Base-by-base conservation (phyloP, 2,797 vertebrate genomes). In the Linurgus olivaceus region DNA sequence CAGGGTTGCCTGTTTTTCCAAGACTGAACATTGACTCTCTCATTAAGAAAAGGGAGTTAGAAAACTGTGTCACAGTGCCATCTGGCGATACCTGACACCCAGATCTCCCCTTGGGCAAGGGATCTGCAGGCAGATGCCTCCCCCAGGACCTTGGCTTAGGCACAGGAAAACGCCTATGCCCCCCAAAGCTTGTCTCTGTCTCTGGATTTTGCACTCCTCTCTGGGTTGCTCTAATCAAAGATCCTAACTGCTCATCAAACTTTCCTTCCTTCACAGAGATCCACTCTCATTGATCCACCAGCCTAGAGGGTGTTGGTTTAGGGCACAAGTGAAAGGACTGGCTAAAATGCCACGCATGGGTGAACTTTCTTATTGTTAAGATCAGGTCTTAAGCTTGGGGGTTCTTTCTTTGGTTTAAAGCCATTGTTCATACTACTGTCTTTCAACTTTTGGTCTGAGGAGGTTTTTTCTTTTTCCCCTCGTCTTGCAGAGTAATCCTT, bases 1-100 rank as follows among this genome's bases (percentile, higher is more conserved):
- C 44, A 59, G n/a, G 2, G 0, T 61, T 26, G 51, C 54, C 55
- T 90, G 58, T 93, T 93, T 84, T 84, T 72, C 94, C 75, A 95
- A 96, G 85, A 59, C 79, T 81, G 62, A 86, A 61, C 93, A 10
- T 72, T 93, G 24, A 21, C 76, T 95, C 66, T 8, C 66, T 29
- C 81, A 33, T 1, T 8, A 52, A 89, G 88, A 17, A 81, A n/a
- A 31, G 26, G 72, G 63, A 40, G 47, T 31, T 70, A 33, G 61
- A 95, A 93, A 83, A 77, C 96, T 94, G 94, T 96, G 96, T 96
- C 90, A 96, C 96, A 97, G 95, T 97, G 96, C 95, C 96, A 97
- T 74, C 96, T 97, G 94, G 93, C 26, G 96, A 97, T 93, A 92
- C 75, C 62, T 91, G 94, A 78, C 54, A 54, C 91, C 92, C 82